Conservation (phyloP, 2,113 vertebrate genomes). For the Noturus placidus region DNA sequence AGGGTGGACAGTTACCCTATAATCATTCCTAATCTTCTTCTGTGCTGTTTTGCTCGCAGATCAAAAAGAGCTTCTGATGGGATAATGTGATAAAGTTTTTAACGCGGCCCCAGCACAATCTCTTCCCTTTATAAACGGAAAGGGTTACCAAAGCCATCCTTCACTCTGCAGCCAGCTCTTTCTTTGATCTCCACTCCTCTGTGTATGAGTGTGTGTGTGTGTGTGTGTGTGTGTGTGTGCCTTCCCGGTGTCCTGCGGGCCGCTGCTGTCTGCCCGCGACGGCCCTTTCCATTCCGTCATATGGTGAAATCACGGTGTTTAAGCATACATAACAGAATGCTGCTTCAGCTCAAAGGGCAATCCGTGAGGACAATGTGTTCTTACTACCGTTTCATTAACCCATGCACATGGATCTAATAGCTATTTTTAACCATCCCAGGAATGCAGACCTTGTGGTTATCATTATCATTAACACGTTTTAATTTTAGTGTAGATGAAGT, state of each 20-base stretch:
- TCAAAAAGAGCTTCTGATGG: neutral
- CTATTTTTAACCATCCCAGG: constrained; percentile 45
- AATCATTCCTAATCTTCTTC: neutral
- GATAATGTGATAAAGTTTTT: constrained; percentile 4
- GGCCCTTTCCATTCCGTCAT: constrained; percentile 74
- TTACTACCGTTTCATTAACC: constrained; percentile 63
- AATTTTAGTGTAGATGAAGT: constrained; percentile 42
- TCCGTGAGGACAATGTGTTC: constrained; percentile 44
- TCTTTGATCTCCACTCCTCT: constrained; percentile 33
- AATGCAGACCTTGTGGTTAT: constrained; percentile 48
- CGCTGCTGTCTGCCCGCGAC: constrained; percentile 65
- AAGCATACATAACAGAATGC: constrained; percentile 62
- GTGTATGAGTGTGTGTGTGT: constrained; percentile 18
- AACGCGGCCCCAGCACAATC: neutral
- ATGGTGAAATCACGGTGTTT: constrained; percentile 69
- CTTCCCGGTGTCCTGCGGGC: constrained; percentile 67
- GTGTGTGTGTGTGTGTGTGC: constrained; percentile 44
- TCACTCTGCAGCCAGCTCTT: constrained; percentile 12
- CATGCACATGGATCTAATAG: constrained; percentile 63
- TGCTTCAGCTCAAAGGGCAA: constrained; percentile 54
- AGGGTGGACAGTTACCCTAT: neutral
- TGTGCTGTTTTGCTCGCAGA: neutral
- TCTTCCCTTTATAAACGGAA: constrained; percentile 1
- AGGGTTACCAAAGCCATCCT: constrained; percentile 24
- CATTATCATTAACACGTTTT: constrained; percentile 49